Conservation (phyloP, 2,113 vertebrate genomes). For the Daphoenositta chrysoptera region DNA sequence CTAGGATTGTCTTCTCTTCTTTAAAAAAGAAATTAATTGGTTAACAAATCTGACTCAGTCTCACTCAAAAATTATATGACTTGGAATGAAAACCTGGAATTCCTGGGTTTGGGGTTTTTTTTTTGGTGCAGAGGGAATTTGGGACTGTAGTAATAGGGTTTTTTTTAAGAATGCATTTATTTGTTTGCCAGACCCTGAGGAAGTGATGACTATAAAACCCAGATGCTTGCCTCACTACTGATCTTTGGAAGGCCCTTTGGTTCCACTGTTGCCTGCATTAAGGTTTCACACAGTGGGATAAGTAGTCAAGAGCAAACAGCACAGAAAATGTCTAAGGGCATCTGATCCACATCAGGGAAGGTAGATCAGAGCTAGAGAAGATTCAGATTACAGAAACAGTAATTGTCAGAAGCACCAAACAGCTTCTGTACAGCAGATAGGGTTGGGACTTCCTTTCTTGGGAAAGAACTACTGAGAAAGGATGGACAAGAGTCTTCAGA, state of each 20-base stretch:
- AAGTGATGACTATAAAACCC: neutral
- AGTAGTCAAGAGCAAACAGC: neutral
- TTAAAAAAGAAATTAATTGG: neutral
- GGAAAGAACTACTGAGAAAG: neutral
- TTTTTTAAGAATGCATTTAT: neutral
- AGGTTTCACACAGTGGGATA: neutral
- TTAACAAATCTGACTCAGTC: neutral
- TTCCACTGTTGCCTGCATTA: neutral
- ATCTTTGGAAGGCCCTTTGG: neutral
- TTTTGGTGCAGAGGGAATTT: neutral
- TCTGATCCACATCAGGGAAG: neutral
- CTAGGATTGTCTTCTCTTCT: neutral
- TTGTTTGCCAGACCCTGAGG: neutral
- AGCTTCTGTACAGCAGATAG: neutral
- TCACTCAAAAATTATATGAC: neutral
- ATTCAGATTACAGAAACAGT: neutral
- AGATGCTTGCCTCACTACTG: neutral
- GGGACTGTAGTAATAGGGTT: neutral
- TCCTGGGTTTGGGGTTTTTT: neutral
- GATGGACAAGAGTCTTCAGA: neutral
- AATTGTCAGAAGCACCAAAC: neutral
- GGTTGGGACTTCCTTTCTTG: neutral
- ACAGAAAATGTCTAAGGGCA: neutral
- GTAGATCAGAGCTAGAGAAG: neutral
- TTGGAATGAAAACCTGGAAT: neutral